Evolutionary conservation across 2,888 invertebrate species (phyloP), one percentile per base, ranked within the genome.

Genomic region (Brachylomia viminalis): DNA sequence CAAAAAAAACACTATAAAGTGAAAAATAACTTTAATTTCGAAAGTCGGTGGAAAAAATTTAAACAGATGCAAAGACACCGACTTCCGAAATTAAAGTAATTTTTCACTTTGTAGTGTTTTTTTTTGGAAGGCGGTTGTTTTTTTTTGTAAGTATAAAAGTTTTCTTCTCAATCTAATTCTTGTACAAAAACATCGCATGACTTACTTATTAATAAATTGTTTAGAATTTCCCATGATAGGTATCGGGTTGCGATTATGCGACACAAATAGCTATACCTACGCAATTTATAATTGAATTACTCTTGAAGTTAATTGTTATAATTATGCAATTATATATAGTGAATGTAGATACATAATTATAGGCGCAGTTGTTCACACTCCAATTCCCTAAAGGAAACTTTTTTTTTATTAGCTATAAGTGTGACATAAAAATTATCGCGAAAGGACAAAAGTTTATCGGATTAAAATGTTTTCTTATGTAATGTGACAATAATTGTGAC

Each of bases 221-320:
- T 49, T 56, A n/a, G 15, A 75, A 85, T 85, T 75, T 85, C 82
- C 85, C 85, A 85, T 59, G 75, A 81, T 69, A 73, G 54, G 42
- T 47, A 45, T n/a, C 64, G 54, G 59, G 45, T 65, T 61, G 75
- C 75, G 58, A 71, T 75, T 61, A 71, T n/a, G 33, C 47, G 49
- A 69, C 70, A 72, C 17, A 80, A 80, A 80, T 67, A 68, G 38
- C 17, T 59, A 80, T 67, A 68, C 30, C 17, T 59, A 49, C 7
- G 8, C 59, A 71, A 59, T 47, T 67, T 79, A 23, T 54, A 80
- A 47, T 73, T 61, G 54, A 62, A 81, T 75, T 74, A 78, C 45
- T 38, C 17, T 74, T 58, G 15, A 52, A 61, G 27, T 58, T 54
- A 67, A 77, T 79, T 84, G 70, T 45, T 23, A 54, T 54, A 73